Conservation (phyloP, 2,797 vertebrate species). For the Telmatherina bonti region DNA sequence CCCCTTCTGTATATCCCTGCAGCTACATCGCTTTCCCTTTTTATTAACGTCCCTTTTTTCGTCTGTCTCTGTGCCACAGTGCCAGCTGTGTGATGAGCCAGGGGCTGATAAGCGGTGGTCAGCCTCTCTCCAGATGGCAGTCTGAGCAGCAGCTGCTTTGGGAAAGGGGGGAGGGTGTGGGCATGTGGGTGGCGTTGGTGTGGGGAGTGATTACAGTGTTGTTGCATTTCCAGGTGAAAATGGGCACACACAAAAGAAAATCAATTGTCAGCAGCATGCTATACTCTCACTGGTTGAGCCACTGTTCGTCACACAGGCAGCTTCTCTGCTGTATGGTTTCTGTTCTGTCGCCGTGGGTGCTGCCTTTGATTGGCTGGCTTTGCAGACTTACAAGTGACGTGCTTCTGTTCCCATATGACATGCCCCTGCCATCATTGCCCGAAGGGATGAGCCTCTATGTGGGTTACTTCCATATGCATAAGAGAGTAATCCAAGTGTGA, state of each 20-base stretch:
- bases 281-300: constrained; percentile 50
- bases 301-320: constrained; percentile 23
- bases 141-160: constrained; percentile 80
- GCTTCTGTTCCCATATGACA: constrained; percentile 49
- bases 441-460: constrained; percentile 39
- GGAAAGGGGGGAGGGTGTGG: constrained; percentile 46
- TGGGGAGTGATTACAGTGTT: constrained; percentile 74
- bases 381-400: constrained; percentile 52
- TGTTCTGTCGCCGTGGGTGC: constrained; percentile 47
- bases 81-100: constrained; percentile 81
- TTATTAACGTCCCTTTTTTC: constrained; percentile 43
- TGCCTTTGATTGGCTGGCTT: constrained; percentile 50
- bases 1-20: constrained; percentile 23
- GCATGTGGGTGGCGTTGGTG: constrained; percentile 43
- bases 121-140: constrained; percentile 82
- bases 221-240: constrained; percentile 78
- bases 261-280: constrained; percentile 66
- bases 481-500: constrained; percentile 45
- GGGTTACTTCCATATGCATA: constrained; percentile 38
- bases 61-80: constrained; percentile 44
- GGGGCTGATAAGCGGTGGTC: constrained; percentile 82
- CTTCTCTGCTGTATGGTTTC: constrained; percentile 43
- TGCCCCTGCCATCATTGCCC: constrained; percentile 39
- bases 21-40: constrained; percentile 39
- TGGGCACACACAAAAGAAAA: constrained; percentile 68